Evolutionary conservation across 2,888 invertebrate genomes (phyloP), one percentile per base, ranked within the genome.

Genomic region (Eilema caniola): DNA sequence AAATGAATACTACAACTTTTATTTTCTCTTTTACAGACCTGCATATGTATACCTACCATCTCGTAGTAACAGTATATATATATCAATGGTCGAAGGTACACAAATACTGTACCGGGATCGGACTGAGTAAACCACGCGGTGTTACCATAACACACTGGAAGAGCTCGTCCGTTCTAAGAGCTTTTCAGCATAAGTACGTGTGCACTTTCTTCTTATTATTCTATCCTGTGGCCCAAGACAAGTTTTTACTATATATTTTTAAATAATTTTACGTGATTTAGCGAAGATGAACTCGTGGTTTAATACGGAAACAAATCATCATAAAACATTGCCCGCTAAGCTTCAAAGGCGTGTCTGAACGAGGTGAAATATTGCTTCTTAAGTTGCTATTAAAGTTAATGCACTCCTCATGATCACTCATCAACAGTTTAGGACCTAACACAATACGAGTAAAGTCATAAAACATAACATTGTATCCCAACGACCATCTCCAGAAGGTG

Each of bases 371-470:
- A 95, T 94, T 86, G 92, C 93, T 92, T 93, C 95, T 93, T 93
- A 95, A 95, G 90, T 92, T 88, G 86, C 89, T 88, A 91, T 94
- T 92, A 94, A 93, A 92, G 88, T 93, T 93, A 93, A 94, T 94
- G 90, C 90, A 91, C 90, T 92, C 87, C 88, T 84, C 87, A 91
- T 93, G 94, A 95, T 95, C 94, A 93, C 88, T 94, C 94, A 94
- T 95, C 94, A 92, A 91, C 90, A 92, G 93, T 93, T 95, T 94
- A 94, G 94, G 90, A 87, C 89, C 93, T 95, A 94, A 95, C 94
- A 94, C 93, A 95, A 94, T 95, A 90, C 89, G 86, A 81, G 88
- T 76, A 82, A 80, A 87, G 92, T 86, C 86, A 89, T 95, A 94
- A 95, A 94, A 90, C 75, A 88, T 90, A 92, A 95, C 95, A 94